Conservation (phyloP, 2,797 vertebrate species). For the Poeciliopsis paucimaculata region DNA sequence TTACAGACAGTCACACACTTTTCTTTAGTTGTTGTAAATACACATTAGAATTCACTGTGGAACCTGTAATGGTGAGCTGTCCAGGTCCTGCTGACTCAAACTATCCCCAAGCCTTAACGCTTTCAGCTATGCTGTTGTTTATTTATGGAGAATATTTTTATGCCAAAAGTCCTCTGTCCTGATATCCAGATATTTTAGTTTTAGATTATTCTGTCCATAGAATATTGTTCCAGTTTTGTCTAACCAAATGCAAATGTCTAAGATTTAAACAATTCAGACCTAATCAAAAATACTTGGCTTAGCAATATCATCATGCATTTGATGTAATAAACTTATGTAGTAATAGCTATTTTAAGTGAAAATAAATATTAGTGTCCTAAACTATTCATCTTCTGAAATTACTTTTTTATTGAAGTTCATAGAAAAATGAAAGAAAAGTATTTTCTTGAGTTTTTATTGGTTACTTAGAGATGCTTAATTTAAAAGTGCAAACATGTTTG, state of each 20-base stretch:
- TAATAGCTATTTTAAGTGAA: background rate
- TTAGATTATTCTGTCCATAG: background rate
- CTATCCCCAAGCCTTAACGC: background rate
- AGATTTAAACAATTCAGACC: background rate
- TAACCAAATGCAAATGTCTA: background rate
- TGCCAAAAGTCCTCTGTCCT: background rate
- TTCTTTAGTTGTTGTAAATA: background rate
- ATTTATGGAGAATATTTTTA: background rate
- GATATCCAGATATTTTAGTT: background rate
- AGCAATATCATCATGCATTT: background rate
- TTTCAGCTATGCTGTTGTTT: background rate
- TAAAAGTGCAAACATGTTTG: background rate
- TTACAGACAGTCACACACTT: background rate
- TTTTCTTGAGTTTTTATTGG: background rate
- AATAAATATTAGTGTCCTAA: background rate
- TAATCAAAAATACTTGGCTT: too few relatives aligned
- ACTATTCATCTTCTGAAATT: background rate
- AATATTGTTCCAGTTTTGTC: background rate
- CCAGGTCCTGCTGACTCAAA: background rate
- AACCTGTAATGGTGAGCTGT: background rate
- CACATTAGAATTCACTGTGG: background rate
- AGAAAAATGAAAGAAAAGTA: background rate
- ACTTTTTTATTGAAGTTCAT: background rate
- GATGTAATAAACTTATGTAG: background rate
- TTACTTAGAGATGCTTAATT: background rate